phyloP scores from a whole-genome alignment of 2,888 invertebrate species.

The Auanema freiburgensis region DNA sequence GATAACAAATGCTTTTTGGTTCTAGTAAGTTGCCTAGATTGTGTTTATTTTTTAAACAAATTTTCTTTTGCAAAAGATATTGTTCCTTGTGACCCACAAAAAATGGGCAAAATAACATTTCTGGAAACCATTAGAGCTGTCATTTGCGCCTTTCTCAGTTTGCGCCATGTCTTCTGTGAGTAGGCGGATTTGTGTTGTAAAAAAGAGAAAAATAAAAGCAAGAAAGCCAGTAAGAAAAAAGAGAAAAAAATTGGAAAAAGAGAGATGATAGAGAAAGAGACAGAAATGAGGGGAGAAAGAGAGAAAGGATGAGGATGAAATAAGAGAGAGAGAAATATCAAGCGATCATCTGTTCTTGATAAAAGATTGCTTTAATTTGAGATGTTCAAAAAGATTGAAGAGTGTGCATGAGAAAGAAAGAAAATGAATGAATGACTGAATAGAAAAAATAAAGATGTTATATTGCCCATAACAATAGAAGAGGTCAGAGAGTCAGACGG shows the following conservation, averaged over 20 bases:
- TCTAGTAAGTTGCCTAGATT: conserved; percentile 70
- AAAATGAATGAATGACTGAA: neutral
- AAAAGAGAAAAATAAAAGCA: conserved; percentile 2
- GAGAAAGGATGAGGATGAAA: neutral
- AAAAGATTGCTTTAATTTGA: neutral
- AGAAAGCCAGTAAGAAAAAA: conserved; percentile 5
- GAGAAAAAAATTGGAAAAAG: conserved; percentile 1
- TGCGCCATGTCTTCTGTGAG: neutral
- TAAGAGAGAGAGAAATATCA: neutral
- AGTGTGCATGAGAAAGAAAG: conserved; percentile 4
- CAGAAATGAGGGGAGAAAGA: neutral
- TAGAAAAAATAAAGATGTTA: neutral
- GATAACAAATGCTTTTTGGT: conserved; percentile 80
- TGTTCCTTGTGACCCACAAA: neutral
- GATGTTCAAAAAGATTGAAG: conserved; percentile 1
- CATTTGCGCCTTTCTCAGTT: neutral
- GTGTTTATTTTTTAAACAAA: too few species aligned
- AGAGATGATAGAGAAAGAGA: neutral
- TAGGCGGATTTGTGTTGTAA: conserved; percentile 2
- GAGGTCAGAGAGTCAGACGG: conserved; percentile 2
- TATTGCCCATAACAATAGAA: neutral
- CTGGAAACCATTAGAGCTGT: neutral
- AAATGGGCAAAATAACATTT: neutral
- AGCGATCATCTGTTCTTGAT: too few species aligned
- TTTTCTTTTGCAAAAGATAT: too few species aligned